Conservation (phyloP, 2,797 vertebrate genomes). For the Takifugu rubripes region DNA sequence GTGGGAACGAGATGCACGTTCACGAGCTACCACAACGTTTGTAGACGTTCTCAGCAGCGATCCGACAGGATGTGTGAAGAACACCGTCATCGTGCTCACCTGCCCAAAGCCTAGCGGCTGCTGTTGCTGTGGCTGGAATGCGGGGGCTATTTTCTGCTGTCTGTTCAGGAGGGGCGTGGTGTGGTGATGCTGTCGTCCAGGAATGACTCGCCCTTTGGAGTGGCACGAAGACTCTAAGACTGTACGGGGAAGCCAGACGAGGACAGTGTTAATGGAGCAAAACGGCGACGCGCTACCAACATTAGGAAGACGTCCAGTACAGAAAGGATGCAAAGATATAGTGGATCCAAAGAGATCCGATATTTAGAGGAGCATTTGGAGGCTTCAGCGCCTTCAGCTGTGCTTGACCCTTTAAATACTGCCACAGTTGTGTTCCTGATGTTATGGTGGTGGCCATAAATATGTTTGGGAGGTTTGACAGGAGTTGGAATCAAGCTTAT, state of each 20-base stretch:
- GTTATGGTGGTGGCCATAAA: slow-evolving; percentile 54
- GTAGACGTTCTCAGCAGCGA: background rate
- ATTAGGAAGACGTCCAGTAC: slow-evolving; percentile 7
- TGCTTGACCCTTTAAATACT: slow-evolving; percentile 51
- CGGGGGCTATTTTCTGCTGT: slow-evolving; percentile 86
- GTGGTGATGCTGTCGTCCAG: slow-evolving; percentile 82
- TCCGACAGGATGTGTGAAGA: background rate
- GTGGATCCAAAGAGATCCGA: slow-evolving; percentile 21
- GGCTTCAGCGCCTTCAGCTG: slow-evolving; percentile 40
- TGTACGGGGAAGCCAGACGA: slow-evolving; percentile 22
- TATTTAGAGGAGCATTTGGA: slow-evolving; percentile 39
- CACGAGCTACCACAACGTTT: too few species aligned
- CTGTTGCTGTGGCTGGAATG: slow-evolving; percentile 85
- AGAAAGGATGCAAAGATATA: slow-evolving; percentile 18
- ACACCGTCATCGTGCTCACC: slow-evolving; percentile 65
- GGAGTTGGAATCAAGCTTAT: slow-evolving; percentile 56
- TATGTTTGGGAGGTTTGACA: slow-evolving; percentile 42
- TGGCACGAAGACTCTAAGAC: slow-evolving; percentile 81
- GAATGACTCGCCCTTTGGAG: slow-evolving; percentile 82
- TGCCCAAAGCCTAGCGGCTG: slow-evolving; percentile 89
- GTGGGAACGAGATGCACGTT: too few species aligned
- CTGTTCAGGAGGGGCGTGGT: slow-evolving; percentile 78
- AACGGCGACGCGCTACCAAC: background rate
- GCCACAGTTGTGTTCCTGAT: slow-evolving; percentile 39
- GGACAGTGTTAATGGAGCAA: slow-evolving; percentile 8